These are phyloP conservation scores for Nyctibius grandis DNA, from an alignment of 2,797 vertebrate genomes.

Conservation along the genomic window DNA sequence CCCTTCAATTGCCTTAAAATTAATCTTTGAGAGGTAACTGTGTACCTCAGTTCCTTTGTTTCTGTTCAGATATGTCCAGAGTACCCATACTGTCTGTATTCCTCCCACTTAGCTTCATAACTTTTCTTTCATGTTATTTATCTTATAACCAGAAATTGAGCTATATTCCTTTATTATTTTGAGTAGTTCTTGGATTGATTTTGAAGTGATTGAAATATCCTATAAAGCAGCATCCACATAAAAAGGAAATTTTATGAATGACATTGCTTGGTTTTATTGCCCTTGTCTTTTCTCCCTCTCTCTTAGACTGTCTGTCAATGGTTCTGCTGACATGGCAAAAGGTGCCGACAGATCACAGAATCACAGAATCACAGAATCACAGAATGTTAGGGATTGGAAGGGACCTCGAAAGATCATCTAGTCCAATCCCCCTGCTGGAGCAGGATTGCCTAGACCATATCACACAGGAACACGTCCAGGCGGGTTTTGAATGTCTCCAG, in stretches of 20 bases:
- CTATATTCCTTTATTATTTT: conserved; percentile 20
- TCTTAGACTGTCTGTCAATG: not conserved
- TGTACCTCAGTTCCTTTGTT: not conserved
- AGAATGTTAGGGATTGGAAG: too few relatives aligned
- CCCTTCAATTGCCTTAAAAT: not conserved
- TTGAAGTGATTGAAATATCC: conserved; percentile 2
- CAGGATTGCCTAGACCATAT: too few relatives aligned
- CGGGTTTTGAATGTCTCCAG: too few relatives aligned
- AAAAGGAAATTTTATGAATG: conserved; percentile 17
- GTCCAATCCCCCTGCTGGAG: too few relatives aligned
- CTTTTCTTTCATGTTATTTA: not conserved
- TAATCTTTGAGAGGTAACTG: not conserved
- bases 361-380: too few relatives aligned
- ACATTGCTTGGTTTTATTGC: not conserved
- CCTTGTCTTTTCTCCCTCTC: not conserved
- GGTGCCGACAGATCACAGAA: not conserved
- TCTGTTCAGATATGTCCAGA: conserved; percentile 1
- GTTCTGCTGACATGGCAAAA: not conserved
- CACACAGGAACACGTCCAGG: too few relatives aligned
- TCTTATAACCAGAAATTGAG: not conserved
- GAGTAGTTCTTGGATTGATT: not conserved
- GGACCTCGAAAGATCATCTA: too few relatives aligned
- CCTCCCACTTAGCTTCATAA: not conserved
- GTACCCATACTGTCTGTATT: not conserved
- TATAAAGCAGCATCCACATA: not conserved